Percentiles rank a stretch among this genome's conserved stretches.
Evolutionary conservation across 2,888 invertebrate species (phyloP).

Genomic region (Agriotes lineatus): DNA sequence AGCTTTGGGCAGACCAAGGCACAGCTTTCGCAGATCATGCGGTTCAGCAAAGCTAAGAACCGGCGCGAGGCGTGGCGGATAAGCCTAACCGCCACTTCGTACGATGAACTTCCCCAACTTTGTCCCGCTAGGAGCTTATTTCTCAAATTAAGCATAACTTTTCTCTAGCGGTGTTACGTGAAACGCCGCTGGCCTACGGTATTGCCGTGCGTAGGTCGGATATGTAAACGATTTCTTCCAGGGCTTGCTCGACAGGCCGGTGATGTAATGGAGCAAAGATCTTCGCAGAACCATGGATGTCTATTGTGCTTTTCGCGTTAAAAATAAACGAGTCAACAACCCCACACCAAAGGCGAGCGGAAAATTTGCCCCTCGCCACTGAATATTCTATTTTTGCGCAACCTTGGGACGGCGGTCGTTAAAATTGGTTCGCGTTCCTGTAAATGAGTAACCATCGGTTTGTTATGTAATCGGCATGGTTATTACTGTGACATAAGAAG

Average conservation of each 20-base stretch:
- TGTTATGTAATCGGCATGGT: slow-evolving; percentile 12
- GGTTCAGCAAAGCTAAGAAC: slow-evolving; percentile 35
- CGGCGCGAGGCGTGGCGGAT: slow-evolving; percentile 50
- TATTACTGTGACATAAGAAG: neutral
- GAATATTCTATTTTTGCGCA: neutral
- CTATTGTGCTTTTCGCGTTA: slow-evolving; percentile 1
- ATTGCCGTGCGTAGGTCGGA: slow-evolving; percentile 31
- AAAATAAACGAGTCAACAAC: slow-evolving; percentile 18
- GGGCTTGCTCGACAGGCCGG: slow-evolving; percentile 16
- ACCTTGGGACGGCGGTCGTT: neutral
- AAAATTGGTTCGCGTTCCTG: neutral
- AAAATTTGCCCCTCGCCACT: neutral
- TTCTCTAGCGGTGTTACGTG: slow-evolving; percentile 39
- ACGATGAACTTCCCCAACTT: slow-evolving; percentile 55
- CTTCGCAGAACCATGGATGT: neutral
- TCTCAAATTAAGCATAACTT: slow-evolving; percentile 46
- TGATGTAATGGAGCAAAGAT: slow-evolving; percentile 21
- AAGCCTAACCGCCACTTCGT: slow-evolving; percentile 54
- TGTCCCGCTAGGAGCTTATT: slow-evolving; percentile 48
- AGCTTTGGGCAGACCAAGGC: slow-evolving; percentile 23
- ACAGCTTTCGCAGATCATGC: slow-evolving; percentile 35
- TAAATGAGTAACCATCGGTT: neutral
- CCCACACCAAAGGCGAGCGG: neutral
- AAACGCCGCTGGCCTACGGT: slow-evolving; percentile 39
- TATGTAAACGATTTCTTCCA: slow-evolving; percentile 20